Evolutionary conservation across 2,113 vertebrate species (phyloP), one percentile per base, ranked within the genome.

Genomic region (Hemiprocne comata): DNA sequence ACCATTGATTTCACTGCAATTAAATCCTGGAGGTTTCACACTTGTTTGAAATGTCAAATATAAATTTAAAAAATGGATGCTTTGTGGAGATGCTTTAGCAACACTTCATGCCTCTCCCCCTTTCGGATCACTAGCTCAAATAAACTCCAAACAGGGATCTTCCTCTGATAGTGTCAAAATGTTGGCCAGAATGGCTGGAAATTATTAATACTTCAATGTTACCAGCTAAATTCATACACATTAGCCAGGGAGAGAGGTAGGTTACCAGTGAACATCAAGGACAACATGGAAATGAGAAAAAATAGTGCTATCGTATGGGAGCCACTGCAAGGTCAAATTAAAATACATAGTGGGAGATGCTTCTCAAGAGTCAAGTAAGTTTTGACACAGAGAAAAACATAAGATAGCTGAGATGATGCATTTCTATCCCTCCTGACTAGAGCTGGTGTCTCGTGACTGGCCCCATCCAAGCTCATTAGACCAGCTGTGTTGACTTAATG

Each of bases 1-100:
- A 71, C 51, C 79, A 88, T 57, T 90, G 88, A 94, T 94, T 94
- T 96, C 86, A 64, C 50, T 81, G 82, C 90, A 90, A 69, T 94
- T 90, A 96, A 86, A 78, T 88, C 53, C 93, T 88, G 42, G 64
- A 88, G 24, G 11, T 85, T 96, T 95, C 77, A 94, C 67, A 44
- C 62, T 71, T 91, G 78, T 78, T n/a, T 87, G 51, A 93, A 95
- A 95, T 91, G 67, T 80, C 80, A 86, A 86, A 90, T 94, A 78
- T 57, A 50, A 93, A 76, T 89, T 91, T 60, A 67, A 38, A 48
- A 86, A 94, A 90, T 25, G 42, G 48, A 48, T 73, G 20, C 34
- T 82, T 95, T 44, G 64, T 85, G 29, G 51, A 85, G 54, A 83
- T 73, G 42, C 34, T 94, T 91, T 71, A 83, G 24, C 48, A 88